Evolutionary conservation across 2,888 invertebrate genomes (phyloP).

Genomic region (Diarsia mendica): DNA sequence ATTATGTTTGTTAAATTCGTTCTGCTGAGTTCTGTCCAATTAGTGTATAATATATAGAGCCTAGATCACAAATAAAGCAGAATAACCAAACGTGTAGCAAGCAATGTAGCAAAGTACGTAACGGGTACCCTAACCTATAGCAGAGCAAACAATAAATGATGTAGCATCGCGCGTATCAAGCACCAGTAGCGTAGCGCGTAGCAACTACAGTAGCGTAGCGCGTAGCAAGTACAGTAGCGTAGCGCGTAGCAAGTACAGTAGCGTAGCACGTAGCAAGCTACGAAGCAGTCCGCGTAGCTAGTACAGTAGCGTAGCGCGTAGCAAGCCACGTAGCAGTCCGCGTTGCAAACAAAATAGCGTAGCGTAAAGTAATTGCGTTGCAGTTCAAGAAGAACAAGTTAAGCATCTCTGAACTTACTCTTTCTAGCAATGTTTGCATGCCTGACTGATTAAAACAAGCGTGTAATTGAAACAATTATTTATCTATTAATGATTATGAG

Average conservation of each 20-base stretch:
- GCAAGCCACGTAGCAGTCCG: background rate
- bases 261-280: background rate
- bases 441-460: slow-evolving; percentile 52
- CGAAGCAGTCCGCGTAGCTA: background rate
- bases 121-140: background rate
- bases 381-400: slow-evolving; percentile 10
- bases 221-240: background rate
- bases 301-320: background rate
- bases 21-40: background rate
- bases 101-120: background rate
- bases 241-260: background rate
- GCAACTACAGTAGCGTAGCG: background rate
- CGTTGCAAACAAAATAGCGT: background rate
- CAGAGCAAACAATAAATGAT: background rate
- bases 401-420: slow-evolving; percentile 19
- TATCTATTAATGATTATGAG: slow-evolving; percentile 61
- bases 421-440: slow-evolving; percentile 42
- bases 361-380: background rate
- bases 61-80: background rate
- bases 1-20: background rate
- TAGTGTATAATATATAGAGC: background rate
- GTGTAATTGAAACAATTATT: slow-evolving; percentile 60
- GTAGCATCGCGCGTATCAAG: background rate
- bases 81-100: background rate
- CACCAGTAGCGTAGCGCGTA: background rate